Percentiles rank a stretch among this genome's conserved stretches.
Evolutionary conservation across 2,888 invertebrate species (phyloP).

Genomic region (Beris chalybata): DNA sequence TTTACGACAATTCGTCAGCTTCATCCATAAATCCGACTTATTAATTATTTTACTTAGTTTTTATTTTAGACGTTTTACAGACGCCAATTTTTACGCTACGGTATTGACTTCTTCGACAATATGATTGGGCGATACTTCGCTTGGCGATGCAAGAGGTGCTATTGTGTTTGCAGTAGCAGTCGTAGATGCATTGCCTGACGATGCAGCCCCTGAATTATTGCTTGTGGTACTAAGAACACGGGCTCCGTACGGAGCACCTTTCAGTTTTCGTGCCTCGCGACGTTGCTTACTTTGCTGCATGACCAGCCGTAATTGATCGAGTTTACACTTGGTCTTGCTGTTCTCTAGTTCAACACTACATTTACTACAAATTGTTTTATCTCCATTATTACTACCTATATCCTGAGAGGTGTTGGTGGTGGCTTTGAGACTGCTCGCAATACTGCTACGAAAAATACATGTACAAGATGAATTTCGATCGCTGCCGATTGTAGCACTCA

Average conservation of each 20-base stretch:
- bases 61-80: too few species aligned
- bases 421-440: conserved; percentile 44
- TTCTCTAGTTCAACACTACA: conserved; percentile 69
- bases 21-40: too few species aligned
- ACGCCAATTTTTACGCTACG: conserved; percentile 48
- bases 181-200: conserved; percentile 12
- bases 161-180: conserved; percentile 40
- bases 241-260: conserved; percentile 65
- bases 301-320: conserved; percentile 83
- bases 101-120: conserved; percentile 56
- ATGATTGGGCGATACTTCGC: conserved; percentile 53
- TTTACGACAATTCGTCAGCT: too few species aligned
- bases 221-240: conserved; percentile 40
- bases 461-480: conserved; percentile 46
- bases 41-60: too few species aligned
- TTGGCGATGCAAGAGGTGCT: conserved; percentile 45
- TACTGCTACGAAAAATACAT: conserved; percentile 45
- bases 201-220: background rate
- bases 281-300: conserved; percentile 88
- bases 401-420: conserved; percentile 17
- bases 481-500: conserved; percentile 34
- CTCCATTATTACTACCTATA: background rate
- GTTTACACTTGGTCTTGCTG: conserved; percentile 79
- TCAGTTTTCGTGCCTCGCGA: conserved; percentile 74
- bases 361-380: conserved; percentile 52